Percentiles rank a stretch among this genome's conserved stretches.
These are phyloP conservation scores for Ectemnius cavifrons DNA, from an alignment of 2,888 invertebrate species.

Conservation along the genomic window DNA sequence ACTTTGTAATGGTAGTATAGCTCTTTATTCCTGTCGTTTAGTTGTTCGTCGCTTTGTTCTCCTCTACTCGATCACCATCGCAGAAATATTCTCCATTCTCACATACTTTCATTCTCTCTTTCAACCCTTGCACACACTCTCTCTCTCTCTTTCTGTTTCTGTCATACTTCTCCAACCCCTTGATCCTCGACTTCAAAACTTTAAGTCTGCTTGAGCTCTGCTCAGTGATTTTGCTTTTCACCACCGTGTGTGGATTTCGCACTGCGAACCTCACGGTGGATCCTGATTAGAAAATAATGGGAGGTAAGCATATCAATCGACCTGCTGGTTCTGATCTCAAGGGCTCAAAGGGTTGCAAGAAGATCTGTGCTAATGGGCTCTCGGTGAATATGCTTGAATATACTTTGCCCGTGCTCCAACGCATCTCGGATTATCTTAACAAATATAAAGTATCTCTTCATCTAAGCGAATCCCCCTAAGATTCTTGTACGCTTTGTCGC, in stretches of 20 bases:
- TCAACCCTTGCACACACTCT: conserved; percentile 23
- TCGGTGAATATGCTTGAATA: conserved; percentile 43
- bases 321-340: conserved; percentile 30
- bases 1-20: conserved; percentile 59
- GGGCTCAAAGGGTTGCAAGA: conserved; percentile 20
- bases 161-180: conserved; percentile 7
- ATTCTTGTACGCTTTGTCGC: conserved; percentile 29
- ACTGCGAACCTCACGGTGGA: not conserved
- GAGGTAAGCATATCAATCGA: not conserved
- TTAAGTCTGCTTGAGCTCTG: not conserved
- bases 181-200: not conserved
- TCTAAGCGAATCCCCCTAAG: conserved; percentile 17
- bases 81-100: conserved; percentile 27
- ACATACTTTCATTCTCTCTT: conserved; percentile 12
- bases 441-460: conserved; percentile 38
- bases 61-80: conserved; percentile 41
- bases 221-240: not conserved
- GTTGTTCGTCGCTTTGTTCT: conserved; percentile 43
- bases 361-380: conserved; percentile 5
- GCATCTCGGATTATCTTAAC: conserved; percentile 9
- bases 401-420: not conserved
- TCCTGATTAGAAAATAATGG: not conserved
- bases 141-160: conserved; percentile 12
- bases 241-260: not conserved
- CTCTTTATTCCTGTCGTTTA: conserved; percentile 51